A percentile compares a stretch with the other conserved stretches of the same genome.
Conservation (phyloP, 2,113 vertebrate genomes). For the Eulemur rufifrons region DNA sequence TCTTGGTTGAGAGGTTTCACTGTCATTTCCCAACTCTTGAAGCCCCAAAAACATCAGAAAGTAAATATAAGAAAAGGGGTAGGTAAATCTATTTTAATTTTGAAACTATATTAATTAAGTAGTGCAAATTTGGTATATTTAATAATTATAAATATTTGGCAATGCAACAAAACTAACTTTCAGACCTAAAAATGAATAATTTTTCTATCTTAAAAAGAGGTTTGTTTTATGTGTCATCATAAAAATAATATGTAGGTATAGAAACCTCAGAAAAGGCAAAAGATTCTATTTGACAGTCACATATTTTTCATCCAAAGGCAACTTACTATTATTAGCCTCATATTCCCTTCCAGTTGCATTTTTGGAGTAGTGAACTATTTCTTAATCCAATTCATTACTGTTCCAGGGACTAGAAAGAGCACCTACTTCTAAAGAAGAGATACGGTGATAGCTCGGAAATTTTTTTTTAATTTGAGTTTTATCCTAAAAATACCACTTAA, state of each 20-base stretch:
- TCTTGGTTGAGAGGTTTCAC: not conserved
- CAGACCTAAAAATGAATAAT: not conserved
- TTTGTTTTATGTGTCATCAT: not conserved
- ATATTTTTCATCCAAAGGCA: not conserved
- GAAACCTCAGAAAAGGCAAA: not conserved
- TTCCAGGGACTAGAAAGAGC: not conserved
- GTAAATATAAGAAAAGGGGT: slow-evolving; percentile 49
- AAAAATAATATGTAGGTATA: not conserved
- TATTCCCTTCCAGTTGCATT: not conserved
- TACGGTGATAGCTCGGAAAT: not conserved
- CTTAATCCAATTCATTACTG: not conserved
- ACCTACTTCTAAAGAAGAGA: not conserved
- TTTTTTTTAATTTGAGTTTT: not conserved
- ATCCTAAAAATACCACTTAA: not conserved
- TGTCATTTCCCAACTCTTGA: not conserved
- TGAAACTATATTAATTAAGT: slow-evolving; percentile 15
- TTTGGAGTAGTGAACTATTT: not conserved
- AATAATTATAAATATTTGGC: not conserved
- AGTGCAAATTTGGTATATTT: not conserved
- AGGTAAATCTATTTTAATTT: slow-evolving; percentile 3
- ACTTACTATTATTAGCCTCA: not conserved
- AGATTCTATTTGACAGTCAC: slow-evolving; percentile 10
- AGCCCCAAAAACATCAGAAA: not conserved
- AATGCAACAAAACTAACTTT: not conserved
- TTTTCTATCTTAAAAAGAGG: not conserved